Evolutionary conservation across 2,888 invertebrate genomes (phyloP).

Genomic region (Endotricha flammealis): DNA sequence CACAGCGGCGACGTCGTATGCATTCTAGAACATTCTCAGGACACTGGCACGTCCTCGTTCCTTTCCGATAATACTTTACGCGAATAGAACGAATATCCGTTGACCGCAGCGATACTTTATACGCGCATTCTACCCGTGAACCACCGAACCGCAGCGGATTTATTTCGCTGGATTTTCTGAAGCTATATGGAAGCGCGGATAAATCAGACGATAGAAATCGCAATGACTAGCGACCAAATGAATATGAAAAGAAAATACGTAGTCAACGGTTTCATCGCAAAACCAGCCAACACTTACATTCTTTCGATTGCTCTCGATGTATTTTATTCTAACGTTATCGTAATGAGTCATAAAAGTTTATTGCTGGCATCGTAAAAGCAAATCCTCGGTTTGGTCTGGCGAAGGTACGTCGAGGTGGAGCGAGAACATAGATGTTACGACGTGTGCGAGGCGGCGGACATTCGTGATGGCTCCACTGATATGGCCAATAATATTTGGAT

Average conservation of each 20-base stretch:
- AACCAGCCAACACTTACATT: conserved; percentile 38
- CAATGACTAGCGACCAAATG: conserved; percentile 33
- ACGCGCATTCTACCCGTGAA: conserved; percentile 34
- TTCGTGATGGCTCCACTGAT: conserved; percentile 14
- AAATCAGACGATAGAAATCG: conserved; percentile 48
- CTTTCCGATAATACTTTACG: conserved; percentile 44
- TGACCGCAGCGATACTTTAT: conserved; percentile 49
- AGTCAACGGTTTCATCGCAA: conserved; percentile 22
- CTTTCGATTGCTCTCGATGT: conserved; percentile 48
- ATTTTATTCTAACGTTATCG: conserved; percentile 61
- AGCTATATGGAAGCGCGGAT: conserved; percentile 37
- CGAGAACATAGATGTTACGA: conserved; percentile 35
- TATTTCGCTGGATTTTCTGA: conserved; percentile 50
- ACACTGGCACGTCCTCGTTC: conserved; percentile 40
- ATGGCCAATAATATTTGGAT: conserved; percentile 14
- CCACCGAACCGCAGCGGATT: conserved; percentile 52
- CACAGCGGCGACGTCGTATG: conserved; percentile 29
- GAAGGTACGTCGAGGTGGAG: conserved; percentile 32
- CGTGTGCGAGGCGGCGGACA: conserved; percentile 25
- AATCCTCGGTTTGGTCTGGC: conserved; percentile 44
- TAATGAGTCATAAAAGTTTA: conserved; percentile 67
- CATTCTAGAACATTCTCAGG: conserved; percentile 41
- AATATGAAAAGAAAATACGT: conserved; percentile 40
- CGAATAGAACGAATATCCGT: conserved; percentile 35
- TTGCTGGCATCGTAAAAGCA: conserved; percentile 50